Conservation (phyloP, 2,797 vertebrate species). For the Pteronotus mesoamericanus region DNA sequence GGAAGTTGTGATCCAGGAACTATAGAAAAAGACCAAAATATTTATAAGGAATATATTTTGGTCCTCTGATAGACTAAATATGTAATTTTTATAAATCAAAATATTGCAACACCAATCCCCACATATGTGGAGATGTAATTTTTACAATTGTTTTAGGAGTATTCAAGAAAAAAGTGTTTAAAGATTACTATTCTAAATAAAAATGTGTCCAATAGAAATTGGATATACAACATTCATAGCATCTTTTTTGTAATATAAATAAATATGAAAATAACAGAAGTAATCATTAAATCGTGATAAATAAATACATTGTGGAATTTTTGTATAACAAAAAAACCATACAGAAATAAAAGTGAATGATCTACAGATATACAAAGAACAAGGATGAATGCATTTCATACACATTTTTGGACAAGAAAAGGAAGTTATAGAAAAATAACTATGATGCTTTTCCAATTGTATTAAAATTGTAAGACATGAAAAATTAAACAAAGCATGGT, state of each 20-base stretch:
- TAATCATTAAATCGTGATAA: neutral
- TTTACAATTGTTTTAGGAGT: neutral
- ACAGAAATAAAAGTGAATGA: neutral
- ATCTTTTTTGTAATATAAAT: neutral
- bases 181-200: neutral
- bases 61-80: no score
- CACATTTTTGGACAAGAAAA: neutral
- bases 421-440: neutral
- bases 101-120: neutral
- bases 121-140: neutral
- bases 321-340: neutral
- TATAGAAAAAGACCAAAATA: neutral
- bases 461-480: neutral
- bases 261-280: neutral
- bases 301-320: neutral
- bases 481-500: neutral
- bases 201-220: neutral
- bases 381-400: neutral
- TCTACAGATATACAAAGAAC: neutral
- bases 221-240: neutral
- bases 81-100: neutral
- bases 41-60: neutral
- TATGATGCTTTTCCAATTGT: neutral
- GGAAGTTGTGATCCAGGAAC: neutral
- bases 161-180: neutral